These are phyloP conservation scores for Pogonomyrmex barbatus DNA, from an alignment of 1,140 invertebrate genomes.

Conservation along the genomic window DNA sequence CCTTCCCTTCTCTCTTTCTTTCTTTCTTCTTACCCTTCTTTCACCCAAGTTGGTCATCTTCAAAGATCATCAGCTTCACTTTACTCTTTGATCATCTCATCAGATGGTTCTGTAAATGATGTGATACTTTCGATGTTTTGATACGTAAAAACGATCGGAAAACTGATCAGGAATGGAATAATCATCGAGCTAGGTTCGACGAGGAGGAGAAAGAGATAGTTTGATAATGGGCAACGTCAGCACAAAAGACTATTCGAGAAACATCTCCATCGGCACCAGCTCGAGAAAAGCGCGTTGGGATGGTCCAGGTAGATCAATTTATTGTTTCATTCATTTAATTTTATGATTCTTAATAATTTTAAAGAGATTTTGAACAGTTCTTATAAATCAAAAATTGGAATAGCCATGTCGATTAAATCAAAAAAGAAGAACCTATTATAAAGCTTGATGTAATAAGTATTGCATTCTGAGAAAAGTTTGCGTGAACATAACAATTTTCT, in stretches of 20 bases:
- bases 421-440: not conserved
- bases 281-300: slow-evolving; percentile 82
- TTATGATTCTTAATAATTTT: not conserved
- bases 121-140: slow-evolving; percentile 46
- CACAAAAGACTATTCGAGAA: slow-evolving; percentile 79
- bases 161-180: slow-evolving; percentile 61
- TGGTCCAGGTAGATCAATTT: slow-evolving; percentile 80
- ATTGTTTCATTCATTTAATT: not conserved
- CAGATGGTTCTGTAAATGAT: slow-evolving; percentile 56
- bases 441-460: not conserved
- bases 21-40: slow-evolving; percentile 28
- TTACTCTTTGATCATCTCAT: slow-evolving; percentile 46
- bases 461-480: not conserved
- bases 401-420: not conserved
- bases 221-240: slow-evolving; percentile 82
- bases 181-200: slow-evolving; percentile 65
- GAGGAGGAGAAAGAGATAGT: slow-evolving; percentile 51
- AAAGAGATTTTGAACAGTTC: too few species aligned
- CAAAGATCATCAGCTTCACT: slow-evolving; percentile 41
- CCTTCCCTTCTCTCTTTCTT: slow-evolving; percentile 12
- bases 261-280: slow-evolving; percentile 65
- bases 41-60: slow-evolving; percentile 31
- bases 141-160: slow-evolving; percentile 37
- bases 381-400: not conserved
- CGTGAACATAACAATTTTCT: not conserved